Conservation (phyloP, 2,113 vertebrate species). For the Pollimyrus isidori region DNA sequence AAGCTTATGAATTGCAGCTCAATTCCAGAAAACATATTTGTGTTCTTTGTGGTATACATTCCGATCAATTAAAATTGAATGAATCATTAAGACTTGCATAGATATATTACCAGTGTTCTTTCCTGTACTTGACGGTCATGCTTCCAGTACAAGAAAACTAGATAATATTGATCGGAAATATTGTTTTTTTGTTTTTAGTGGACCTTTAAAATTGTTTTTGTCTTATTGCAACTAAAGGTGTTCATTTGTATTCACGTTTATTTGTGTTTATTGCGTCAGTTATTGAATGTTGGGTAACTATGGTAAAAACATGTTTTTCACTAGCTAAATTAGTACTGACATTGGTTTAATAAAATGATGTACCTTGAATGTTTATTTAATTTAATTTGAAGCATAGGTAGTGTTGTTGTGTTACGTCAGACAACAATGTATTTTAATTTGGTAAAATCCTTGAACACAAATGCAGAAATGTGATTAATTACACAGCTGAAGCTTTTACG, state of each 20-base stretch:
- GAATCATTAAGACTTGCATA: neutral
- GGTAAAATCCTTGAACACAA: neutral
- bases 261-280: neutral
- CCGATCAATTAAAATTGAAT: neutral
- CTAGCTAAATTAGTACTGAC: neutral
- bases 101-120: neutral
- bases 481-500: neutral
- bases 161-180: neutral
- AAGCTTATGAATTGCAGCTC: neutral
- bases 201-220: no score
- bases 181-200: neutral
- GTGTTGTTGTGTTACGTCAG: neutral
- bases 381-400: neutral
- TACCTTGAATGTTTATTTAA: neutral
- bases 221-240: neutral
- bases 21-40: neutral
- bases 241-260: neutral
- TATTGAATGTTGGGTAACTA: neutral
- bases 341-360: neutral
- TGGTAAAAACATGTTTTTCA: neutral
- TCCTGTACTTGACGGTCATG: neutral
- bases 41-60: neutral
- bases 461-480: neutral
- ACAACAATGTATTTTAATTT: neutral
- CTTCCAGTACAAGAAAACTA: neutral